Evolutionary conservation across 30 jellyfish, hydroid and myxozoan species (phyloP).

Genomic region (Cassiopea andromeda): DNA sequence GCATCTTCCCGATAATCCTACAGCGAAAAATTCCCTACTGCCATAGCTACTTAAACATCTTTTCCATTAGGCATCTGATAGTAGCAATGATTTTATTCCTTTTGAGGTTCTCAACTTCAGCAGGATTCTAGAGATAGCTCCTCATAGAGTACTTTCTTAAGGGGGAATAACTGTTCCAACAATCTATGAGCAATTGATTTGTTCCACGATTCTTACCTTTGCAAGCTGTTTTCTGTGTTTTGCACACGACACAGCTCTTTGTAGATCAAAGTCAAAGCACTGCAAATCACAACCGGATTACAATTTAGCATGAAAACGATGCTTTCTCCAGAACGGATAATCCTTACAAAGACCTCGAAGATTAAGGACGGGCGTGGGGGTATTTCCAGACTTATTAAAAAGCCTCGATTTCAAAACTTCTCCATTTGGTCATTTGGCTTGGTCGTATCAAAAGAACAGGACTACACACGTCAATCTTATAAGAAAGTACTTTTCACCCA

Average conservation of each 20-base stretch:
- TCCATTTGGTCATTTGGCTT: not conserved
- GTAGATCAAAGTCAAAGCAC: not conserved
- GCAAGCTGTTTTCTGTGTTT: not conserved
- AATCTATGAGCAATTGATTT: not conserved
- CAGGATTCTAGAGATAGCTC: too few species aligned
- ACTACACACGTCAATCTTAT: too few species aligned
- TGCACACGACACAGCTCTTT: not conserved
- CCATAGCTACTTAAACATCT: too few species aligned
- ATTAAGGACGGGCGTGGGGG: conserved; percentile 16
- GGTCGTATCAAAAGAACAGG: not conserved
- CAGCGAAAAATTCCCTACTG: too few species aligned
- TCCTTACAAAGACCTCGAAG: conserved; percentile 4
- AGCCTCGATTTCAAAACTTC: not conserved
- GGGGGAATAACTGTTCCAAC: not conserved
- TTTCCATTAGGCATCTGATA: too few species aligned
- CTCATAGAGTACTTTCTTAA: too few species aligned
- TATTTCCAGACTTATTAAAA: not conserved
- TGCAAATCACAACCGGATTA: conserved; percentile 9
- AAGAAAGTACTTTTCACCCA: too few species aligned
- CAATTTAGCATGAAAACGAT: conserved; percentile 4
- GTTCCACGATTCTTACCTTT: not conserved
- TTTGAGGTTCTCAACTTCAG: too few species aligned
- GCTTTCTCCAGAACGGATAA: conserved; percentile 6
- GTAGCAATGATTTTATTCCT: too few species aligned
- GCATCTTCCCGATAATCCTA: too few species aligned